These are phyloP conservation scores for Maniola jurtina DNA, from an alignment of 1,140 invertebrate species.

Conservation along the genomic window DNA sequence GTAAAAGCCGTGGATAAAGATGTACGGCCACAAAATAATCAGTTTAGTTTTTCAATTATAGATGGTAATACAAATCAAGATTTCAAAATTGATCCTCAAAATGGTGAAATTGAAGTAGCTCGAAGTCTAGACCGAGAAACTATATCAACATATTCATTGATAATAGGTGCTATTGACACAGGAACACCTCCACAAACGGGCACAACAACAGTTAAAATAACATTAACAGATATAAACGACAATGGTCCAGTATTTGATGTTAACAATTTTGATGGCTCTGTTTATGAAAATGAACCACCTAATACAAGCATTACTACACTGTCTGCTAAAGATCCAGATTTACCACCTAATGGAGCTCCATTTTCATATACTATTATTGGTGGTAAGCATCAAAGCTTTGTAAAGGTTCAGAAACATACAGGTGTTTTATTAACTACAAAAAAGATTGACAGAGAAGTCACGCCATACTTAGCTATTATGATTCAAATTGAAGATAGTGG, in stretches of 20 bases:
- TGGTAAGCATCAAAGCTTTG: conserved; percentile 87
- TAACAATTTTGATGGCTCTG: conserved; percentile 84
- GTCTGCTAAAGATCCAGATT: conserved; percentile 91
- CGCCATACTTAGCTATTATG: conserved; percentile 85
- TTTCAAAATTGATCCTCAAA: conserved; percentile 94
- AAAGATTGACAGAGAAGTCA: conserved; percentile 90
- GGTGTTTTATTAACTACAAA: conserved; percentile 89
- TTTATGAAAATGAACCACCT: conserved; percentile 93
- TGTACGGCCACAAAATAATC: conserved; percentile 93
- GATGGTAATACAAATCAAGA: conserved; percentile 89
- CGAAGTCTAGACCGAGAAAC: conserved; percentile 90
- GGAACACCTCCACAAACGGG: conserved; percentile 93
- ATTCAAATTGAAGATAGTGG: conserved; percentile 95
- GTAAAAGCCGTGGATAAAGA: conserved; percentile 95
- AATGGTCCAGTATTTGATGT: conserved; percentile 93
- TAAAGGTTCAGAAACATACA: conserved; percentile 88
- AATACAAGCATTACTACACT: conserved; percentile 92
- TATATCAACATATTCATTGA: conserved; percentile 86
- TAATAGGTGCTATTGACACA: conserved; percentile 94
- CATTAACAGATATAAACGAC: conserved; percentile 93
- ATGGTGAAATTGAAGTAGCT: conserved; percentile 89
- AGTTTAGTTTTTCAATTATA: conserved; percentile 95
- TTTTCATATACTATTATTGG: conserved; percentile 91
- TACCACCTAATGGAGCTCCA: conserved; percentile 94
- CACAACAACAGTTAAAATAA: conserved; percentile 88